Conservation (phyloP, 2,888 invertebrate genomes). For the Drosophila atripex region DNA sequence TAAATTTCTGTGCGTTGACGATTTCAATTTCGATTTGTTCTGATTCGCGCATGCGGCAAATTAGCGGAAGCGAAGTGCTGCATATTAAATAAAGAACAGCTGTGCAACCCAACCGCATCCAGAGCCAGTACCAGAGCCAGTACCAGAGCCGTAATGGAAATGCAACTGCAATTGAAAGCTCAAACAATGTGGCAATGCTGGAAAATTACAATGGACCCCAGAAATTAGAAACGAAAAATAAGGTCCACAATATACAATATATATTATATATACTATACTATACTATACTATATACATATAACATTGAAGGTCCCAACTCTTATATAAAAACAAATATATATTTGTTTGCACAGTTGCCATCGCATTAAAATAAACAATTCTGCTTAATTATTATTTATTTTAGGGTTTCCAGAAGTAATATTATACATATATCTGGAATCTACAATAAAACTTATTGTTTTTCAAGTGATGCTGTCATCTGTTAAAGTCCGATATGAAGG, state of each 20-base stretch:
- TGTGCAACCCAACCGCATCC: constrained; percentile 2
- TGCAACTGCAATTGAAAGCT: neutral
- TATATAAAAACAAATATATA: too few species aligned
- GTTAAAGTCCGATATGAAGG: too few species aligned
- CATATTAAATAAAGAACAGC: constrained; percentile 1
- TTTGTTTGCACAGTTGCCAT: too few species aligned
- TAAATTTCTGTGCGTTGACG: neutral
- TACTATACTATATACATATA: too few species aligned
- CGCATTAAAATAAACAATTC: neutral
- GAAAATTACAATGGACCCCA: too few species aligned
- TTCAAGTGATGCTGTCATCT: too few species aligned
- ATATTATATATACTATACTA: too few species aligned
- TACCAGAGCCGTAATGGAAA: neutral
- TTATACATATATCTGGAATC: too few species aligned
- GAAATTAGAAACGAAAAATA: neutral
- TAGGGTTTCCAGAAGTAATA: neutral
- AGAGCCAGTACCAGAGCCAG: neutral
- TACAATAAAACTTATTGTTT: too few species aligned
- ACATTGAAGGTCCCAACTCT: too few species aligned
- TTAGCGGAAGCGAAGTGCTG: constrained; percentile 12
- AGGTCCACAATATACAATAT: neutral
- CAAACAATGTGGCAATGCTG: neutral
- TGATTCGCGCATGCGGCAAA: constrained; percentile 23
- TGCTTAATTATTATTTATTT: neutral
- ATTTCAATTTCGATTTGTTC: constrained; percentile 24